These are phyloP conservation scores for Ochropleura leucogaster DNA, from an alignment of 2,888 invertebrate species.

Conservation along the genomic window DNA sequence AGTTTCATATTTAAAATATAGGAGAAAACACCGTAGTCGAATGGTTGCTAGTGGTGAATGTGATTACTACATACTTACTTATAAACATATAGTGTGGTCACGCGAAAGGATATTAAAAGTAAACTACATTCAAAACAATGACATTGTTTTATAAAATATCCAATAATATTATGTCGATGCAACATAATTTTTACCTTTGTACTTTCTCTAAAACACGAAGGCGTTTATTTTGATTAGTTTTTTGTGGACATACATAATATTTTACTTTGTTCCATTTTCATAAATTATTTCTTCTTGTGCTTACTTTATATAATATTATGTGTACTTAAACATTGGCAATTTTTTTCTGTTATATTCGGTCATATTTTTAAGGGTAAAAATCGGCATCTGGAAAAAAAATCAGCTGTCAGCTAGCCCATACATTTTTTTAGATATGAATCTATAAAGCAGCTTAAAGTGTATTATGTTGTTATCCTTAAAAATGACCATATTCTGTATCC, in stretches of 20 bases:
- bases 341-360: not conserved
- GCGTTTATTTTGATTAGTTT: slow-evolving; percentile 11
- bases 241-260: slow-evolving; percentile 11
- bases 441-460: not conserved
- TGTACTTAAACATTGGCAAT: not conserved
- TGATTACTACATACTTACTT: not conserved
- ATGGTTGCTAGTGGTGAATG: not conserved
- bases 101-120: slow-evolving; percentile 25
- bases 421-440: too few species aligned
- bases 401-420: not conserved
- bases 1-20: not conserved
- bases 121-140: slow-evolving; percentile 41
- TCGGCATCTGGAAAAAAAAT: not conserved
- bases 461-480: not conserved
- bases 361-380: not conserved
- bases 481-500: not conserved
- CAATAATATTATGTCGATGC: slow-evolving; percentile 20
- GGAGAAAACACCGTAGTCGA: not conserved
- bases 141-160: slow-evolving; percentile 46
- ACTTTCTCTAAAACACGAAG: slow-evolving; percentile 26
- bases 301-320: not conserved
- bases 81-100: slow-evolving; percentile 12
- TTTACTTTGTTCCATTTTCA: slow-evolving; percentile 9
- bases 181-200: slow-evolving; percentile 27
- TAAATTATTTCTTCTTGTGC: not conserved